A percentile compares a stretch with the other conserved stretches of the same genome.
Conservation (phyloP, 2,113 vertebrate species). For the Phodopus roborovskii region DNA sequence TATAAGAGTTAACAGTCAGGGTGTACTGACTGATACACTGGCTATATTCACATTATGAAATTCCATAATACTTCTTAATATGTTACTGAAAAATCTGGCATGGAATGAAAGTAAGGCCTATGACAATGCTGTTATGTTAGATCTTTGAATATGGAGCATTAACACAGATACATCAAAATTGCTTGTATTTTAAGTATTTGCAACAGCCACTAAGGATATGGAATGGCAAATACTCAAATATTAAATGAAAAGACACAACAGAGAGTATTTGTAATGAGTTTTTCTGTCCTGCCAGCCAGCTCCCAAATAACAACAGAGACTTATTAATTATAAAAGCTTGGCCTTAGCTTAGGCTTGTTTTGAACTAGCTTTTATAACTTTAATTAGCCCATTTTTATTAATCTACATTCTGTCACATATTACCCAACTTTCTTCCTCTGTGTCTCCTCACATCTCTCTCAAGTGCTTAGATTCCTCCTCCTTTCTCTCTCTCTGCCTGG, state of each 20-base stretch:
- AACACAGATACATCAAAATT: conserved; percentile 15
- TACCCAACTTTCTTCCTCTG: background rate
- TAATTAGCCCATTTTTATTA: background rate
- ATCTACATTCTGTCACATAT: background rate
- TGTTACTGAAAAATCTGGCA: conserved; percentile 40
- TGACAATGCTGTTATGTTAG: background rate
- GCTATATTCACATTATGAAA: background rate
- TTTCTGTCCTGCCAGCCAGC: background rate
- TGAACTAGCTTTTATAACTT: background rate
- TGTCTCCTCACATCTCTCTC: background rate
- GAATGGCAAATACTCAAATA: background rate
- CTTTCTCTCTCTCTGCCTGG: background rate
- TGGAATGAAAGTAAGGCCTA: background rate
- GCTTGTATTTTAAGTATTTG: background rate
- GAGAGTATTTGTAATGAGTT: background rate
- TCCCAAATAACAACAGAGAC: background rate
- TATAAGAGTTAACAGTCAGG: background rate
- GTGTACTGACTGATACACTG: background rate
- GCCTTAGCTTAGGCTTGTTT: background rate
- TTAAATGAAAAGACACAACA: background rate
- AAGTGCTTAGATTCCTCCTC: background rate
- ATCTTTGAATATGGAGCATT: conserved; percentile 9
- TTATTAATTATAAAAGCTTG: background rate
- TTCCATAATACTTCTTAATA: background rate
- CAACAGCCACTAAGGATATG: background rate